A percentile compares a stretch with the other conserved stretches of the same genome.
Evolutionary conservation across 2,113 vertebrate genomes (phyloP).

Genomic region (Trematocara zebra): DNA sequence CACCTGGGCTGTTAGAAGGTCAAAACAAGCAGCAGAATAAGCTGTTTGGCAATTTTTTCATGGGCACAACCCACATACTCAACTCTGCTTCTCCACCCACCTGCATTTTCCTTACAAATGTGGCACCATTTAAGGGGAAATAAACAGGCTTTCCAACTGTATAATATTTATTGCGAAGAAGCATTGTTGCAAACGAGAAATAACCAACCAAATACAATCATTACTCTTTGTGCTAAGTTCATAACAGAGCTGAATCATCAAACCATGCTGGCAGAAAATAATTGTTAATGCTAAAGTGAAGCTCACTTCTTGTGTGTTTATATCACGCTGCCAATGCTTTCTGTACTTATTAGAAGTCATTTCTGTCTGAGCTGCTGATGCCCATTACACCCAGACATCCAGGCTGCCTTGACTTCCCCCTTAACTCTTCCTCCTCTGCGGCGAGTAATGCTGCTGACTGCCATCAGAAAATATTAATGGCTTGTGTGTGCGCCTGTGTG

Average conservation of each 20-base stretch:
- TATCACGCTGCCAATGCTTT: not conserved
- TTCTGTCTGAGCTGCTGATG: not conserved
- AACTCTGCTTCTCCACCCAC: not conserved
- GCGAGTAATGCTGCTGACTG: not conserved
- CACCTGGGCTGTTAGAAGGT: not conserved
- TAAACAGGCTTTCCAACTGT: not conserved
- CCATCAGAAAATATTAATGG: constrained; percentile 16
- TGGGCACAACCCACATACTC: not conserved
- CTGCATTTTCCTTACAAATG: not conserved
- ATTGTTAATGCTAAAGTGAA: not conserved
- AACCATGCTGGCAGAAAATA: not conserved
- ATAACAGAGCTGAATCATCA: not conserved
- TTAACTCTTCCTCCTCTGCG: not conserved
- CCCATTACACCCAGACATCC: constrained; percentile 1
- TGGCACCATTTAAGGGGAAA: not conserved
- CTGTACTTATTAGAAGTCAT: not conserved
- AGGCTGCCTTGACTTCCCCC: not conserved
- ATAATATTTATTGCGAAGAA: not conserved
- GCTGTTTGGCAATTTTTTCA: not conserved
- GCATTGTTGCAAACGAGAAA: not conserved
- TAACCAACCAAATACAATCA: not conserved
- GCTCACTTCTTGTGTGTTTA: not conserved
- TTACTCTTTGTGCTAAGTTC: not conserved
- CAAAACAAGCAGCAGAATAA: not conserved
- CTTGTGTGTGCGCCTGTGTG: not conserved